Conservation (phyloP, 1,140 invertebrate species). For the Acromyrmex heyeri region DNA sequence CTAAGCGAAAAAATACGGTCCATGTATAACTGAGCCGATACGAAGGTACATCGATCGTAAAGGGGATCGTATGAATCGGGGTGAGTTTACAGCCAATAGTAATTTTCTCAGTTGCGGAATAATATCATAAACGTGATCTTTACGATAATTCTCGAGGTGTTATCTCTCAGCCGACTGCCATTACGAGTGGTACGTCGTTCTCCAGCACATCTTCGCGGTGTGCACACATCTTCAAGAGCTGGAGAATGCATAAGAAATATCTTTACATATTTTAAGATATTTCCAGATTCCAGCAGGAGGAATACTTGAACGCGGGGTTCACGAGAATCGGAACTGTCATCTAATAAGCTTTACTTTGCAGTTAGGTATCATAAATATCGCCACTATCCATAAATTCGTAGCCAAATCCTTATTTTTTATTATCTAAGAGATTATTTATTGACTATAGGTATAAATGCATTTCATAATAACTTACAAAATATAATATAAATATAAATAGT, state of each 20-base stretch:
- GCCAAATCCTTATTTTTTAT: background rate
- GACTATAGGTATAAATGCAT: background rate
- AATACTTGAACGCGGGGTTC: background rate
- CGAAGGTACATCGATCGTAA: conserved; percentile 62
- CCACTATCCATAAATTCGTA: conserved; percentile 9
- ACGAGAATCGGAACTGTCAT: background rate
- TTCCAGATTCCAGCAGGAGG: conserved; percentile 6
- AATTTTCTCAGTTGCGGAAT: conserved; percentile 69
- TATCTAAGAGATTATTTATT: background rate
- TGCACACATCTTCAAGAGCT: background rate
- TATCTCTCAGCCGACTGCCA: conserved; percentile 24
- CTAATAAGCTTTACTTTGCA: background rate
- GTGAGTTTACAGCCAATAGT: conserved; percentile 71
- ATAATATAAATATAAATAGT: background rate
- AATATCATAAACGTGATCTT: conserved; percentile 74
- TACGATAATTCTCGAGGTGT: conserved; percentile 70
- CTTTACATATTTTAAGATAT: conserved; percentile 31
- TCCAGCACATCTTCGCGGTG: conserved; percentile 26
- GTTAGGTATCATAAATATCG: background rate
- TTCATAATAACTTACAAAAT: background rate
- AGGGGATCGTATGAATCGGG: conserved; percentile 50
- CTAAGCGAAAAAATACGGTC: background rate
- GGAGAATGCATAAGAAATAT: conserved; percentile 1
- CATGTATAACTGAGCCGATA: conserved; percentile 8
- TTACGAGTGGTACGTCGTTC: conserved; percentile 27